phyloP scores from a whole-genome alignment of 2,888 invertebrate genomes.

The Cheilosia impressa region DNA sequence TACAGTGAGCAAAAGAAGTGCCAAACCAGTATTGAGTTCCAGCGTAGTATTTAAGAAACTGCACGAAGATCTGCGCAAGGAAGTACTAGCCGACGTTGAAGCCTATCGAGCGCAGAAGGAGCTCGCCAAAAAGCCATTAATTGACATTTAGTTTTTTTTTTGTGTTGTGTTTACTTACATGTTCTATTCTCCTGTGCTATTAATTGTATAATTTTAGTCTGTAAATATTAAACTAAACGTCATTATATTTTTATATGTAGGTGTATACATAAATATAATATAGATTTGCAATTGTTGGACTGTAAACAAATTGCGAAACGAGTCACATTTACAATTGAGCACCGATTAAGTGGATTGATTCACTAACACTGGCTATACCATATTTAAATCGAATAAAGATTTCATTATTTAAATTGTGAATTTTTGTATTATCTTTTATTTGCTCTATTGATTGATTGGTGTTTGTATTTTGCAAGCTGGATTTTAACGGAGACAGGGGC shows the following conservation, averaged over 20 bases:
- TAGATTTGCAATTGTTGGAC: neutral
- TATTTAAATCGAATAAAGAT: slow-evolving; percentile 21
- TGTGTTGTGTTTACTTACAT: slow-evolving; percentile 58
- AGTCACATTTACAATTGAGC: neutral
- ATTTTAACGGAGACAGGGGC: neutral
- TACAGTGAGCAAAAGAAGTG: slow-evolving; percentile 48
- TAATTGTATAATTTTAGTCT: slow-evolving; percentile 58
- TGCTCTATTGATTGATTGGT: neutral
- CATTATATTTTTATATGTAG: slow-evolving; percentile 49
- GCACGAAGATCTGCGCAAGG: slow-evolving; percentile 80
- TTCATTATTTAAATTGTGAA: neutral
- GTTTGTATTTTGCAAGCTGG: neutral
- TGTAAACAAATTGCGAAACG: neutral
- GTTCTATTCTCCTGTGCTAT: slow-evolving; percentile 42
- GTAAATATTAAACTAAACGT: slow-evolving; percentile 54
- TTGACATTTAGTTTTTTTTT: slow-evolving; percentile 80
- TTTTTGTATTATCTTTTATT: neutral
- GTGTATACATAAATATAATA: slow-evolving; percentile 20
- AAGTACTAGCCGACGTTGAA: slow-evolving; percentile 80
- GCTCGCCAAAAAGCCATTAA: slow-evolving; percentile 79
- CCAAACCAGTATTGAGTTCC: slow-evolving; percentile 72
- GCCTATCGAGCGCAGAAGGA: slow-evolving; percentile 78
- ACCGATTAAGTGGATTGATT: slow-evolving; percentile 3
- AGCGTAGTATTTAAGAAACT: slow-evolving; percentile 77
- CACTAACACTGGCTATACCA: neutral